These are phyloP conservation scores for Bellardia pandia DNA, from an alignment of 2,888 invertebrate species.

Conservation along the genomic window DNA sequence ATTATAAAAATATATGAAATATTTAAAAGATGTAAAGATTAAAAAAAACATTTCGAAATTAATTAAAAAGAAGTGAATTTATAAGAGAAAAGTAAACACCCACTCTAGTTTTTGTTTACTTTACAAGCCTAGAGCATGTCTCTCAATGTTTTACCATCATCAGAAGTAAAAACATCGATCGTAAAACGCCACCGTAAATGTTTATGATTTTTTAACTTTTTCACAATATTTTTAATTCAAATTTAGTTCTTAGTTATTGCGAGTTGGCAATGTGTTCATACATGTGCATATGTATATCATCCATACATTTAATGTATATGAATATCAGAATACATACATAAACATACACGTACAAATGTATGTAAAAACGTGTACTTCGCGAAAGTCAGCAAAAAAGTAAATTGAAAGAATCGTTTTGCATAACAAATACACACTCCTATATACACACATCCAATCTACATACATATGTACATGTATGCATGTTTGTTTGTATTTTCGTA, in stretches of 20 bases:
- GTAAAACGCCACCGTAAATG: constrained; percentile 43
- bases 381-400: constrained; percentile 50
- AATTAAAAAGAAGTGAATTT: not conserved
- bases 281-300: not conserved
- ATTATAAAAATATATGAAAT: no score
- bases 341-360: not conserved
- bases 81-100: not conserved
- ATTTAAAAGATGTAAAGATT: no score
- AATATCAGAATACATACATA: not conserved
- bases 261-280: constrained; percentile 47
- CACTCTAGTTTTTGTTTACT: not conserved
- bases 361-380: constrained; percentile 39
- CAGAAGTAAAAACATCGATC: constrained; percentile 14
- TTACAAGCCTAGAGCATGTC: not conserved
- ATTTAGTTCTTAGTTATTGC: constrained; percentile 72
- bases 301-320: not conserved
- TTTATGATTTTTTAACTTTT: constrained; percentile 14
- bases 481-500: not conserved
- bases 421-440: not conserved
- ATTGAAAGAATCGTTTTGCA: constrained; percentile 11
- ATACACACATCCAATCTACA: not conserved
- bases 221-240: constrained; percentile 69
- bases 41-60: no score
- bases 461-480: not conserved
- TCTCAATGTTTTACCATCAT: constrained; percentile 8